Percentiles rank a stretch among this genome's conserved stretches.
Evolutionary conservation across 1,140 invertebrate species (phyloP).

Genomic region (Heliconius nattereri): DNA sequence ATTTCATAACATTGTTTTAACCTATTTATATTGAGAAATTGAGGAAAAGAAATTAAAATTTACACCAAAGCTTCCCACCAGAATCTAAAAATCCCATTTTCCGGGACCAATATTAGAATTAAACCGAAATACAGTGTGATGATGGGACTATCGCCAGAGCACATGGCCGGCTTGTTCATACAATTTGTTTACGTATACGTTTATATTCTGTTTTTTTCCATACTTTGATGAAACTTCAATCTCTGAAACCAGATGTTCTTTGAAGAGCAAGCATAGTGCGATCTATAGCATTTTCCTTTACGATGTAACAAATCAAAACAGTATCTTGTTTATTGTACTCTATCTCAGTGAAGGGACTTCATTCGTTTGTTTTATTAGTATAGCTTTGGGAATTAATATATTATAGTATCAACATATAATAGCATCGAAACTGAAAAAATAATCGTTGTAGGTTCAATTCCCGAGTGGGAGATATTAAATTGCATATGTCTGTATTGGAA

Average conservation of each 20-base stretch:
- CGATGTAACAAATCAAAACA: not conserved
- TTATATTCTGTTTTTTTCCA: not conserved
- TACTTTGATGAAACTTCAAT: not conserved
- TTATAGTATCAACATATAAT: too few species aligned
- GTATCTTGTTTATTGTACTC: not conserved
- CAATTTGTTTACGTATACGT: not conserved
- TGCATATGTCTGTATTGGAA: too few species aligned
- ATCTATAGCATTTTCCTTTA: not conserved
- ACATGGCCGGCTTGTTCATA: not conserved
- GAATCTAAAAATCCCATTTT: too few species aligned
- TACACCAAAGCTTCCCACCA: too few species aligned
- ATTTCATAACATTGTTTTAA: too few species aligned
- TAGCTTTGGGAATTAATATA: too few species aligned
- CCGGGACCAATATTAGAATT: not conserved
- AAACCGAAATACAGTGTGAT: not conserved
- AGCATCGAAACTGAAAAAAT: too few species aligned
- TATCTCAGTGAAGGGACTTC: not conserved
- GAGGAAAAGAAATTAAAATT: too few species aligned
- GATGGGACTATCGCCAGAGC: not conserved
- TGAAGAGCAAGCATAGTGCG: not conserved
- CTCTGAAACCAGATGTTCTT: not conserved
- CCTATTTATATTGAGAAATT: too few species aligned
- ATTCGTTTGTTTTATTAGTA: not conserved
- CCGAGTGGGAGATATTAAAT: too few species aligned
- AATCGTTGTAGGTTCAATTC: too few species aligned